Conservation (phyloP, 2,113 vertebrate species). For the Empidonax alnorum region DNA sequence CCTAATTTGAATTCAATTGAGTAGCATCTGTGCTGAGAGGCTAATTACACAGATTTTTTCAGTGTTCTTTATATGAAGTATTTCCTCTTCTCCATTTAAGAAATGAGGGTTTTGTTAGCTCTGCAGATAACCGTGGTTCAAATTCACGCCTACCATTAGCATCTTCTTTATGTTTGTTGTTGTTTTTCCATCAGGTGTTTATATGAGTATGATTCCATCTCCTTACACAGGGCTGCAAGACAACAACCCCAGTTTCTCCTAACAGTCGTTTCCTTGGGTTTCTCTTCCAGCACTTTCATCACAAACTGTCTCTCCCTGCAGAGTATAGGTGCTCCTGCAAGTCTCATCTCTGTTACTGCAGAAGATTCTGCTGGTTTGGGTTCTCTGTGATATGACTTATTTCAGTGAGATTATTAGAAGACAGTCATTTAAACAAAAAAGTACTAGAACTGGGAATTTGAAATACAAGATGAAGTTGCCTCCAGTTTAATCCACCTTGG, state of each 20-base stretch:
- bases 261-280: not conserved
- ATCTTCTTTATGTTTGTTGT: not conserved
- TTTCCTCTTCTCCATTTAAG: slow-evolving; percentile 5
- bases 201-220: not conserved
- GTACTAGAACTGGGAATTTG: not conserved
- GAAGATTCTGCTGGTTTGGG: not conserved
- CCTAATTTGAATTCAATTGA: slow-evolving; percentile 40
- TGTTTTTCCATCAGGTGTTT: not conserved
- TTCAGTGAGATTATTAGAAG: not conserved
- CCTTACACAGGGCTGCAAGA: not conserved
- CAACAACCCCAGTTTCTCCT: not conserved
- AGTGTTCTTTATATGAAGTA: not conserved
- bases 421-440: not conserved
- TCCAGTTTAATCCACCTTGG: not conserved
- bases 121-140: not conserved
- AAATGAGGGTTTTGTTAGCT: not conserved
- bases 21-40: slow-evolving; percentile 16
- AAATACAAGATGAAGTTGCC: not conserved
- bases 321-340: not conserved
- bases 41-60: slow-evolving; percentile 46
- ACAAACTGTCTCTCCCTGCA: not conserved
- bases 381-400: not conserved
- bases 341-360: not conserved
- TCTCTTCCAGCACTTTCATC: not conserved
- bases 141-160: not conserved